Conservation (phyloP, 2,888 invertebrate species). For the Lasioglossum pauxillum region DNA sequence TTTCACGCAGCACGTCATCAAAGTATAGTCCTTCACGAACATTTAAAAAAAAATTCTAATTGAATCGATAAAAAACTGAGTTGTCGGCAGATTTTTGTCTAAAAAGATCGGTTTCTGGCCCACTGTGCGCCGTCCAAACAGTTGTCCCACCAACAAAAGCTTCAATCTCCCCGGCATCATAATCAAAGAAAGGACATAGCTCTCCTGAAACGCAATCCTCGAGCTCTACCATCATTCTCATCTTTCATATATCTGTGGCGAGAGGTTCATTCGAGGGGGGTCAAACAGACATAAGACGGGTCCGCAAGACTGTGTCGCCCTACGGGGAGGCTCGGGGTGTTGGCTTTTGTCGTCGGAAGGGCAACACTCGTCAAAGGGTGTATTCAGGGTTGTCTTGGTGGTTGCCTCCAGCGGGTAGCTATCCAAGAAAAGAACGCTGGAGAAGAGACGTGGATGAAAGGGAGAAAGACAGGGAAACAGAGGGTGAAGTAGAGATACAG, state of each 20-base stretch:
- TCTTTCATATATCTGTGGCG: not conserved
- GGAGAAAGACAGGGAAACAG: not conserved
- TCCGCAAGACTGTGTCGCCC: not conserved
- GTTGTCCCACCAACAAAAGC: not conserved
- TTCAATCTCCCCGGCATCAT: not conserved
- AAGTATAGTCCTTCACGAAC: too few species aligned
- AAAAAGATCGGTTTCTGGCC: too few species aligned
- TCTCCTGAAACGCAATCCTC: not conserved
- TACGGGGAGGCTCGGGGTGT: not conserved
- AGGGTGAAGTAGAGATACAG: not conserved
- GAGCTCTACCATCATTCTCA: not conserved
- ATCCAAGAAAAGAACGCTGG: not conserved
- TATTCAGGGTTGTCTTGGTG: slow-evolving; percentile 27
- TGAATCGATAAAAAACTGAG: too few species aligned
- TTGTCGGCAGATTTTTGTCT: too few species aligned
- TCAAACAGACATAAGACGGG: not conserved
- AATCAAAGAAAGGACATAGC: not conserved
- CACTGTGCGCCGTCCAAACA: not conserved
- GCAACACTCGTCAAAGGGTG: slow-evolving; percentile 39
- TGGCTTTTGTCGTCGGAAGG: slow-evolving; percentile 39
- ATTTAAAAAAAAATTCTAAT: too few species aligned
- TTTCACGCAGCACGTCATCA: too few species aligned
- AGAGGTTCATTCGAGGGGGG: not conserved
- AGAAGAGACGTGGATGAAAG: not conserved
- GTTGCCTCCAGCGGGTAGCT: not conserved